Evolutionary conservation across 2,888 invertebrate genomes (phyloP).

Genomic region (Oscheius myriophilus): DNA sequence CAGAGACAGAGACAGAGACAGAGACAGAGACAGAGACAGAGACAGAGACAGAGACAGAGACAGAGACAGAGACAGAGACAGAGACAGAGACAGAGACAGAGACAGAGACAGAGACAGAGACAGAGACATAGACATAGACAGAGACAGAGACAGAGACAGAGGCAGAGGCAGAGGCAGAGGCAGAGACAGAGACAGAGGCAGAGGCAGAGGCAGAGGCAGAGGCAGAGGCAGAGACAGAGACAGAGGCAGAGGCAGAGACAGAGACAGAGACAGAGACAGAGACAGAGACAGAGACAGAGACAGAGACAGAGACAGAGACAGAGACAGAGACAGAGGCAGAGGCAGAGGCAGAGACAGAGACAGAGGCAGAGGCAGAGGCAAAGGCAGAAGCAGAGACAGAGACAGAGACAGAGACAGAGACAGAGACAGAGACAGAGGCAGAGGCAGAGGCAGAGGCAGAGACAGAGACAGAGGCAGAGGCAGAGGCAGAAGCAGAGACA

Average conservation of each 20-base stretch:
- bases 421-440: neutral
- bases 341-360: neutral
- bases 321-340: neutral
- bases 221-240: too few relatives aligned
- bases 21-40: neutral
- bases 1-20: too few relatives aligned
- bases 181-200: neutral
- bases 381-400: conserved; percentile 2
- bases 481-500: conserved; percentile 1
- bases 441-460: neutral
- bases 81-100: neutral
- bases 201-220: too few relatives aligned
- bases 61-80: conserved; percentile 4
- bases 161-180: conserved; percentile 2
- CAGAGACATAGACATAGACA: neutral
- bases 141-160: neutral
- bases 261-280: neutral
- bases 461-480: neutral
- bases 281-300: conserved; percentile 4
- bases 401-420: conserved; percentile 4
- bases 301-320: conserved; percentile 1
- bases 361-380: neutral
- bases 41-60: neutral
- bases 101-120: neutral
- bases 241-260: neutral